Evolutionary conservation across 2,888 invertebrate genomes (phyloP), one percentile per base, ranked within the genome.

Genomic region (Brachypterus glaber): DNA sequence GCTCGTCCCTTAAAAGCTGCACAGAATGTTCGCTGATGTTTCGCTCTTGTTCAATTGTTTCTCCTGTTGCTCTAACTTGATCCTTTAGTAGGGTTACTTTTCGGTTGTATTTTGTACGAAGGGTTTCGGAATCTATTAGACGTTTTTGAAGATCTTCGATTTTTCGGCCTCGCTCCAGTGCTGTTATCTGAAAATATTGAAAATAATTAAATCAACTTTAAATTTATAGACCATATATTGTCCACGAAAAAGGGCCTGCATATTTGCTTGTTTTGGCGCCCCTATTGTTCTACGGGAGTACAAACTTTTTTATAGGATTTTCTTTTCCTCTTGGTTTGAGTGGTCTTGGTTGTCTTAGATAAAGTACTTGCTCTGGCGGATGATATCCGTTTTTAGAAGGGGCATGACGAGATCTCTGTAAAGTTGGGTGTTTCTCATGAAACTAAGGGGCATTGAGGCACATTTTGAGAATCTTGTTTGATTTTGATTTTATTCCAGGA

Each of bases 101-200:
- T 41, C 82, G 71, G 54, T 76, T 79, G 63, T 80, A 82, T 26
- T 84, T 74, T 2, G 79, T 78, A 35, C 87, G 74, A 17, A 88
- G 66, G 49, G 83, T 72, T 57, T 90, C 89, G 27, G 86, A 77
- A 58, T 89, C 89, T 29, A 85, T 80, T 16, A 88, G 63, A 46
- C 82, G 79, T 58, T 83, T 82, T 48, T 87, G 84, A 2, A 89
- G 67, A 43, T 89, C 88, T 57, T 89, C 88, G 36, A 88, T 76
- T 66, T 86, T 88, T 16, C 88, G 73, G 1, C 84, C 85, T 17
- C 86, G 72, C 60, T 90, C 89, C 51, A 89, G 58, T 1, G 88
- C 80, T 12, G 85, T 81, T 53, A 88, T 85, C 87, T 88, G 60
- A 26, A 57, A 56, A 43, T 9, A 21, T 9, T 21, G 7, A 9